Conservation (phyloP, 2,113 vertebrate genomes). For the Ursus arctos region DNA sequence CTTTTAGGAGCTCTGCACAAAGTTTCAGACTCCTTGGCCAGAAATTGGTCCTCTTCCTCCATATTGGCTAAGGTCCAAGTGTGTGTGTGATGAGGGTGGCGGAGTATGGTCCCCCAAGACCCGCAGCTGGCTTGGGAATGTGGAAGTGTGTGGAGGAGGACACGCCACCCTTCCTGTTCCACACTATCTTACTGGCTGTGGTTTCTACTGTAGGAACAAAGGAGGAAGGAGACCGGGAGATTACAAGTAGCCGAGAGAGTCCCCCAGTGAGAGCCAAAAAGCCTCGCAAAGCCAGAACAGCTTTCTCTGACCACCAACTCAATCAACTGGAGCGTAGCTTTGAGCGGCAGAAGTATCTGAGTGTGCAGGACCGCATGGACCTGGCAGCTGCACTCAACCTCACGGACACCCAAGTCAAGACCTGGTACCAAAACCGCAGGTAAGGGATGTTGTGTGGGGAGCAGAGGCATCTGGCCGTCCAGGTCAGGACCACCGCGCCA, state of each 20-base stretch:
- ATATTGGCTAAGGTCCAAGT: background rate
- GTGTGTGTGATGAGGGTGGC: background rate
- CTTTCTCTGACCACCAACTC: constrained; percentile 98
- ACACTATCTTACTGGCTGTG: constrained; percentile 3
- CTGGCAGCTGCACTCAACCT: constrained; percentile 97
- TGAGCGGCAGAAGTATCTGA: constrained; percentile 99
- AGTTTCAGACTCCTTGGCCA: background rate
- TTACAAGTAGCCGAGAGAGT: constrained; percentile 98
- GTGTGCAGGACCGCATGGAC: constrained; percentile 99
- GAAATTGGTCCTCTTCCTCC: background rate
- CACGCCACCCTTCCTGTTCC: background rate
- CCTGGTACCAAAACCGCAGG: constrained; percentile 98
- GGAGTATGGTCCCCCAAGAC: background rate
- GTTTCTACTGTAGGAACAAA: constrained; percentile 91
- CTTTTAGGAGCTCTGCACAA: background rate
- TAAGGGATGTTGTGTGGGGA: constrained; percentile 76
- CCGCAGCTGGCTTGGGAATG: background rate
- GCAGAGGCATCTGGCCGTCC: background rate
- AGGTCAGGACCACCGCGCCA: background rate
- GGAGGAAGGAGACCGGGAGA: constrained; percentile 98
- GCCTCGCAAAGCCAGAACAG: constrained; percentile 97
- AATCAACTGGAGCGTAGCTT: constrained; percentile 99
- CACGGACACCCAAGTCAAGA: constrained; percentile 98
- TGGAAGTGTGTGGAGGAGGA: background rate
- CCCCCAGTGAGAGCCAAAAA: constrained; percentile 97